These are phyloP conservation scores for Microcebus murinus DNA, from an alignment of 2,113 vertebrate species.

Conservation along the genomic window DNA sequence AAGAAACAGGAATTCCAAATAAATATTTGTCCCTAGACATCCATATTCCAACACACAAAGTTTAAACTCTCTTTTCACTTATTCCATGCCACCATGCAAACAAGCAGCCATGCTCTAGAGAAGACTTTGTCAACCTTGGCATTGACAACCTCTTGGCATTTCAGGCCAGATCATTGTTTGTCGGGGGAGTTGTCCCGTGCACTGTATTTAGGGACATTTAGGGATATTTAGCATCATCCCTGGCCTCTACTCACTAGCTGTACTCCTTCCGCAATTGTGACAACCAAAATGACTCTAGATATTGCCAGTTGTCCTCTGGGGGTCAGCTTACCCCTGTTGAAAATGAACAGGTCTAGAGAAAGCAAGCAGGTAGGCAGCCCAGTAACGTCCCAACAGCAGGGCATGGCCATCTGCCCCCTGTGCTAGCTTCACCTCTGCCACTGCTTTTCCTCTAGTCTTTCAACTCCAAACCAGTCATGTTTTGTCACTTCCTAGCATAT, in stretches of 20 bases:
- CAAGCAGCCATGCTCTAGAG: fast-evolving
- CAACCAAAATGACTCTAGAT: background rate
- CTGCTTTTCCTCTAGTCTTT: background rate
- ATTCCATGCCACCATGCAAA: fast-evolving
- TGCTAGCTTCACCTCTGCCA: background rate
- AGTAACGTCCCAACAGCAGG: fast-evolving
- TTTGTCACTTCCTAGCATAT: background rate
- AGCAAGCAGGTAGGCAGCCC: background rate
- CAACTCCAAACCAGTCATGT: background rate
- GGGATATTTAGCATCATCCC: background rate
- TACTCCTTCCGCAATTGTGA: background rate
- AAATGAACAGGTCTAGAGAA: background rate
- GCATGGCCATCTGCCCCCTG: fast-evolving
- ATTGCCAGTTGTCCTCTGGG: background rate
- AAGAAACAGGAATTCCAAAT: conserved; percentile 46
- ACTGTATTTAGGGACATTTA: too few relatives aligned
- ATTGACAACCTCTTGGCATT: background rate
- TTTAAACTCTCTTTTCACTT: background rate
- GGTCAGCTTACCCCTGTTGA: background rate
- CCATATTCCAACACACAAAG: background rate
- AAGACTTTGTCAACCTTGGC: too few relatives aligned
- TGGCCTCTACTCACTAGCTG: background rate
- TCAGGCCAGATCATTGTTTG: background rate
- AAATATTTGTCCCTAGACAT: conserved; percentile 50
- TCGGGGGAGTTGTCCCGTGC: fast-evolving